phyloP scores from a whole-genome alignment of 1,140 invertebrate species.

The Scaptomyza graminum region DNA sequence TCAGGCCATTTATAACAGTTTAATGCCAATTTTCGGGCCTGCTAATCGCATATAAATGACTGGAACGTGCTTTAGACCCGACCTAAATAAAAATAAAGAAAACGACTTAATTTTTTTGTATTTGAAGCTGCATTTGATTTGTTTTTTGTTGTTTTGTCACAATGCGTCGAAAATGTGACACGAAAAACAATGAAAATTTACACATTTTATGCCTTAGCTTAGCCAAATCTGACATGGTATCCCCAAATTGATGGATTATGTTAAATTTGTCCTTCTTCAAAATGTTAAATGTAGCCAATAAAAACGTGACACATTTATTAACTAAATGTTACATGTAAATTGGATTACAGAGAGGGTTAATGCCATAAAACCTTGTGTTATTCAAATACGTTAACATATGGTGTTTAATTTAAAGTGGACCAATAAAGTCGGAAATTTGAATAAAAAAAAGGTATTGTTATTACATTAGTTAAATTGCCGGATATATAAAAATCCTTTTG shows the following conservation, averaged over 20 bases:
- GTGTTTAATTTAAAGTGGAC: neutral
- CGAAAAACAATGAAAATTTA: conserved; percentile 36
- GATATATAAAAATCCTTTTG: no score
- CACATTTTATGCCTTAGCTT: conserved; percentile 20
- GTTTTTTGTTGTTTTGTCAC: conserved; percentile 38
- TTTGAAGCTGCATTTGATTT: conserved; percentile 11
- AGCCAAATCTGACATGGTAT: conserved; percentile 2
- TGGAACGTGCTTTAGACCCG: conserved; percentile 31
- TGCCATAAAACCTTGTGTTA: neutral
- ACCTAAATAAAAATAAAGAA: neutral
- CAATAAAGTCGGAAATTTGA: no score
- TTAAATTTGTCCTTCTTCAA: conserved; percentile 24
- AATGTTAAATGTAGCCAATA: conserved; percentile 7
- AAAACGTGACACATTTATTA: conserved; percentile 27
- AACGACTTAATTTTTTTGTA: no score
- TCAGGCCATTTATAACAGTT: conserved; percentile 71
- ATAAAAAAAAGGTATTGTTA: no score
- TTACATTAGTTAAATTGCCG: no score
- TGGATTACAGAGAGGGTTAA: neutral
- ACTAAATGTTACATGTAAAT: neutral
- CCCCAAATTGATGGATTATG: conserved; percentile 32
- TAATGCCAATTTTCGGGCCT: conserved; percentile 62
- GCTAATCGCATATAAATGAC: conserved; percentile 55
- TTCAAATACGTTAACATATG: neutral
- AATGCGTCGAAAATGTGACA: conserved; percentile 43